Conservation (phyloP, 1,140 invertebrate species). For the Aphidius ervi region DNA sequence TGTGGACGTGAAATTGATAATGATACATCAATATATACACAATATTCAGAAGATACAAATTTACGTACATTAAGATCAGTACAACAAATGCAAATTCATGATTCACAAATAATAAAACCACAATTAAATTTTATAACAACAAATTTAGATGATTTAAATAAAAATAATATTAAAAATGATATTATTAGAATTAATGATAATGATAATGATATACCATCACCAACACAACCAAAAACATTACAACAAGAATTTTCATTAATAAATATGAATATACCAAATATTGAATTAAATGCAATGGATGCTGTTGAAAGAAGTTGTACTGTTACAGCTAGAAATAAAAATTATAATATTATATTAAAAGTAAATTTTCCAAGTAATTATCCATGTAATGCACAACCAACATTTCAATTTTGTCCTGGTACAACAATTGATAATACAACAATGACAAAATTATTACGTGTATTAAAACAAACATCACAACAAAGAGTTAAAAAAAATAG, state of each 20-base stretch:
- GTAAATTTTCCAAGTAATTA: constrained; percentile 77
- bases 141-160: constrained; percentile 25
- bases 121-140: constrained; percentile 42
- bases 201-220: constrained; percentile 43
- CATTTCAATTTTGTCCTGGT: constrained; percentile 64
- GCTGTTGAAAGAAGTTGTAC: constrained; percentile 67
- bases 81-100: constrained; percentile 42
- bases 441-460: constrained; percentile 63
- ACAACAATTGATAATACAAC: constrained; percentile 60
- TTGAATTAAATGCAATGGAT: constrained; percentile 69
- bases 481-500: constrained; percentile 73
- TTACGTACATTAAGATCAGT: constrained; percentile 45
- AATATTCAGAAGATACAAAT: constrained; percentile 47
- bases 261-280: constrained; percentile 82
- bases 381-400: constrained; percentile 68
- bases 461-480: constrained; percentile 68
- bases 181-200: constrained; percentile 34
- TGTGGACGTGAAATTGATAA: constrained; percentile 48
- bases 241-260: constrained; percentile 85
- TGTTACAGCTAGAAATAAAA: constrained; percentile 69
- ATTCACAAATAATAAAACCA: constrained; percentile 38
- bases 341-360: constrained; percentile 70
- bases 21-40: constrained; percentile 42
- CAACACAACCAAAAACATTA: constrained; percentile 59
- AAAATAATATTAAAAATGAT: constrained; percentile 33